Base-by-base conservation (phyloP, 2,113 vertebrate genomes). In the Galemys pyrenaicus region DNA sequence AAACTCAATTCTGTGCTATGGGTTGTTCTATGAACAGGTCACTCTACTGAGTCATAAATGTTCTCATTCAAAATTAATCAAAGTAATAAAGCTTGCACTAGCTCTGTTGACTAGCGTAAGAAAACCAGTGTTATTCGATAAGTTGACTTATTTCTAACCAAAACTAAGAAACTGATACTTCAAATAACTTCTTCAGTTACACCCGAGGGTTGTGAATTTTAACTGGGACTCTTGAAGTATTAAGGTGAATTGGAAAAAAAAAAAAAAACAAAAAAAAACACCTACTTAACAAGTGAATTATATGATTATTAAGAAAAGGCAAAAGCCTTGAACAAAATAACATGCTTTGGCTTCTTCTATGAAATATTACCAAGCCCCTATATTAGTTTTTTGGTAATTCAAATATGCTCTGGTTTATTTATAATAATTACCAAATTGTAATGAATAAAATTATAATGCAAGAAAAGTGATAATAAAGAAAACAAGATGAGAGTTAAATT, bases 191-290 rank as follows among this genome's bases (percentile, higher is more conserved):
- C 13, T 15, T 2, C 24, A 92, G 92, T 78, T 46, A 46, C 30
- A 22, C 15, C 19, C 5, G n/a, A 37, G 41, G 78, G 82, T 80
- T 44, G 20, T 49, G 46, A n/a, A 30, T 30, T 77, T 90, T 62
- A 44, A 39, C 0, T 62, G 49, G 3, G 17, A 67, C 91, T 91
- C 12, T 84, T 92, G 30, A 83, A 84, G 2, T 74, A 58, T 0
- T 35, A 13, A 92, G 82, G 89, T 82, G 74, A 88, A 54, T 89
- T 81, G 49, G n/a, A n/a, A n/a, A n/a, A n/a, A n/a, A 81, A 68
- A 39, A 51, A 19, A 0, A n/a, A n/a, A n/a, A n/a, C n/a, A n/a
- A n/a, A 58, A 81, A 68, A 39, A 51, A 19, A 0, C 19, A 87
- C 2, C n/a, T 35, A 51, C 44, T 75, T 51, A 88, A 54, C 51